These are phyloP conservation scores for Melanotaenia parkinsoni DNA, from an alignment of 2,797 vertebrate genomes.

Conservation along the genomic window DNA sequence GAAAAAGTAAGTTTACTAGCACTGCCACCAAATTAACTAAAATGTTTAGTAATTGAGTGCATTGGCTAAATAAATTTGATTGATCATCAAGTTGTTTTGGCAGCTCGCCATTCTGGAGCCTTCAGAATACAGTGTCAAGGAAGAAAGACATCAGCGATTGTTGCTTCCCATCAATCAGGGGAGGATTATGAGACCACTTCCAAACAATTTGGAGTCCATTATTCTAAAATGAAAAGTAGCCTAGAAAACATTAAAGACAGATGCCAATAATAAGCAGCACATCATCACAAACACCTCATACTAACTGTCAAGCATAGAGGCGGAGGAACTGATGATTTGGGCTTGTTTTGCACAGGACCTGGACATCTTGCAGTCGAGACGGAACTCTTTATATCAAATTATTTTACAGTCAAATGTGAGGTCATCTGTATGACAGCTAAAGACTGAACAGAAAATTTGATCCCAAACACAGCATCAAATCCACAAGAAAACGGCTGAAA, in stretches of 20 bases:
- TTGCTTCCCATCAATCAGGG: background rate
- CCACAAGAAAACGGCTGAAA: no score
- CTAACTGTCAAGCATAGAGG: background rate
- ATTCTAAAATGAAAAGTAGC: background rate
- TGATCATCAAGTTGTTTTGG: background rate
- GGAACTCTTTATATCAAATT: background rate
- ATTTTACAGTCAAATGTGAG: background rate
- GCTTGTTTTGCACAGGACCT: background rate
- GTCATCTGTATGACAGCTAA: background rate
- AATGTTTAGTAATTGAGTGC: background rate
- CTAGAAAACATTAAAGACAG: background rate
- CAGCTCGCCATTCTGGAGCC: background rate
- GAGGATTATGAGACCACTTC: background rate
- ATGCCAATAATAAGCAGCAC: background rate
- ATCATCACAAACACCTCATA: background rate
- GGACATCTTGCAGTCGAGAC: no score
- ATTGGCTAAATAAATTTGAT: background rate
- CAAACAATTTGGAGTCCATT: background rate
- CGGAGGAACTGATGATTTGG: background rate
- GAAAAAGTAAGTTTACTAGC: background rate
- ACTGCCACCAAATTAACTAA: background rate
- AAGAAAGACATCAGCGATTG: background rate
- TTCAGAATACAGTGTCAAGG: background rate
- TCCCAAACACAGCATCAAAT: no score
- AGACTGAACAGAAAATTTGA: background rate